Percentiles rank a stretch among this genome's conserved stretches.
phyloP scores from a whole-genome alignment of 1,140 invertebrate genomes.

The Drosophila lowei region DNA sequence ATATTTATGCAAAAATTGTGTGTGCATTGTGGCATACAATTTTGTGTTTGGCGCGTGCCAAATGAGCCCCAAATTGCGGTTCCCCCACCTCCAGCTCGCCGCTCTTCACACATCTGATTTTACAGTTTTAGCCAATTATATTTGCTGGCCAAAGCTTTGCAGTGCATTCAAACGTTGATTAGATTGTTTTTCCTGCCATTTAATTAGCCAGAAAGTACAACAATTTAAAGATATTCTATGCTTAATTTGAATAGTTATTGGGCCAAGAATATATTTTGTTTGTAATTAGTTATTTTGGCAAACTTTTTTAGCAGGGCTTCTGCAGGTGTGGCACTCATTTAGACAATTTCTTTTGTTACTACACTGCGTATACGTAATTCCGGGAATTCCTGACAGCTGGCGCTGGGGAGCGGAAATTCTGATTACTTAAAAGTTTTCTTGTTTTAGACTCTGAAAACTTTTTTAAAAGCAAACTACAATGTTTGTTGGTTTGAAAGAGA shows the following conservation, averaged over 20 bases:
- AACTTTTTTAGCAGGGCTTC: too few relatives aligned
- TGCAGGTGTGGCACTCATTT: slow-evolving; percentile 6
- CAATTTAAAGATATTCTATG: slow-evolving; percentile 3
- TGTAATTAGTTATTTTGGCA: too few relatives aligned
- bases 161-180: slow-evolving; percentile 41
- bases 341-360: slow-evolving; percentile 5
- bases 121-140: slow-evolving; percentile 40
- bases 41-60: slow-evolving; percentile 42
- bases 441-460: neutral
- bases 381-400: neutral
- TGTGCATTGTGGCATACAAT: slow-evolving; percentile 45
- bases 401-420: slow-evolving; percentile 6
- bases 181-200: slow-evolving; percentile 27
- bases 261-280: neutral
- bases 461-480: too few relatives aligned
- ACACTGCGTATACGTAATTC: slow-evolving; percentile 15
- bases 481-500: too few relatives aligned
- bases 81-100: neutral
- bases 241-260: neutral
- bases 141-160: slow-evolving; percentile 30
- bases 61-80: slow-evolving; percentile 49
- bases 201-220: slow-evolving; percentile 37
- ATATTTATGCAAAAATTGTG: slow-evolving; percentile 29
- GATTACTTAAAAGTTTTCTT: slow-evolving; percentile 2
- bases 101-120: slow-evolving; percentile 40